Percentiles rank a stretch among this genome's conserved stretches.
Evolutionary conservation across 2,113 vertebrate genomes (phyloP).

Genomic region (Engystomops pustulosus): DNA sequence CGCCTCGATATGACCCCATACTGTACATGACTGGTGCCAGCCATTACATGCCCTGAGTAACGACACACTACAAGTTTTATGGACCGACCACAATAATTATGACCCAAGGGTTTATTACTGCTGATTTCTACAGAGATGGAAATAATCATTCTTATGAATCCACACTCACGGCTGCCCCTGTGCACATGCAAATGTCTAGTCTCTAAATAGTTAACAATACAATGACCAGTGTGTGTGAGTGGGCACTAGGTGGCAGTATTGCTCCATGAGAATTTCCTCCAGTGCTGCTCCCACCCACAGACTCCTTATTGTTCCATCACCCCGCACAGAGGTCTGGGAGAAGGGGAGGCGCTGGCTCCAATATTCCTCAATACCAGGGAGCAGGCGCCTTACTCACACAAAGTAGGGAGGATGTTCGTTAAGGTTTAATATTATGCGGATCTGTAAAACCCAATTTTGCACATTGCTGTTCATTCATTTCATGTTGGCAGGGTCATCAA

Average conservation of each 20-base stretch:
- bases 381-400: background rate
- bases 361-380: background rate
- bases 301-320: constrained; percentile 45
- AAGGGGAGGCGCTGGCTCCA: background rate
- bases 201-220: constrained; percentile 28
- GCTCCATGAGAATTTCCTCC: background rate
- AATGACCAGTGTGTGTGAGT: constrained; percentile 23
- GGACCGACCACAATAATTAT: background rate
- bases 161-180: background rate
- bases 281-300: constrained; percentile 21
- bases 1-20: constrained; percentile 18
- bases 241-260: constrained; percentile 65
- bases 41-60: background rate
- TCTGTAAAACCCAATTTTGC: too few species aligned
- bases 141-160: background rate
- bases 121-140: background rate
- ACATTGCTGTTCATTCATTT: too few species aligned
- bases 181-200: background rate
- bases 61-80: background rate
- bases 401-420: background rate
- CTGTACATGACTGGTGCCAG: background rate
- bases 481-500: too few species aligned
- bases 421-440: background rate
- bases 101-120: background rate
- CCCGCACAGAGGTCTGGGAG: background rate